Conservation (phyloP, 2,797 vertebrate species). For the Botia kubotai region DNA sequence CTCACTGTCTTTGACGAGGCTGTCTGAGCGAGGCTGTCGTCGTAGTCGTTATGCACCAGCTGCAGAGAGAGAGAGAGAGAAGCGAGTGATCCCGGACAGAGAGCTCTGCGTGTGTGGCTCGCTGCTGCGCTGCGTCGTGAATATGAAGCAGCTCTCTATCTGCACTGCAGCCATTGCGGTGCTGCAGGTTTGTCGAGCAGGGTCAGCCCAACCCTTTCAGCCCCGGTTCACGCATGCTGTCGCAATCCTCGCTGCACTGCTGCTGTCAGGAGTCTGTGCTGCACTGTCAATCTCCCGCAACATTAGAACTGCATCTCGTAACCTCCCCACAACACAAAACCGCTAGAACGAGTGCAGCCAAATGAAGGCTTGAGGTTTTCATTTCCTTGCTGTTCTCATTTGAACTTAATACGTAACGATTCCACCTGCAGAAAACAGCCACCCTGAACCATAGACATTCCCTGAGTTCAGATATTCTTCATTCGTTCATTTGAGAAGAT, state of each 20-base stretch:
- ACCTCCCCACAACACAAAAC: conserved; percentile 12
- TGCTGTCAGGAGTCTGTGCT: conserved; percentile 31
- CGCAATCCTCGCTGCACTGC: neutral
- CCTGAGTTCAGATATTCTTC: conserved; percentile 22
- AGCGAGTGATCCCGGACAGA: conserved; percentile 4
- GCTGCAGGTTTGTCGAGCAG: conserved; percentile 45
- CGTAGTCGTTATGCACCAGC: neutral
- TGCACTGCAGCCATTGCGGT: conserved; percentile 76
- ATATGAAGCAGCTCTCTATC: conserved; percentile 78
- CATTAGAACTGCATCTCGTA: neutral
- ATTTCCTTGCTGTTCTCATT: conserved; percentile 31
- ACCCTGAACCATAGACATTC: conserved; percentile 20
- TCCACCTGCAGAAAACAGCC: conserved; percentile 35
- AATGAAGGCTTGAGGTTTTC: neutral
- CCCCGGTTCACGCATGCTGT: conserved; percentile 4
- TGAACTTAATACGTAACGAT: conserved; percentile 5
- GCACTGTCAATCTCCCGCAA: neutral
- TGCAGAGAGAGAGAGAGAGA: neutral
- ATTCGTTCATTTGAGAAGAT: conserved; percentile 60
- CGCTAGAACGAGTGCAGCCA: neutral
- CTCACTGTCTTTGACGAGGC: neutral
- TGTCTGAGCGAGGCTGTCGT: neutral
- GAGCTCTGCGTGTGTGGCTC: neutral
- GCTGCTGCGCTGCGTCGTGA: conserved; percentile 67
- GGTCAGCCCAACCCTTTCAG: conserved; percentile 20